Base-by-base conservation (phyloP, 2,113 vertebrate genomes). In the Sinocyclocheilus maitianheensis region DNA sequence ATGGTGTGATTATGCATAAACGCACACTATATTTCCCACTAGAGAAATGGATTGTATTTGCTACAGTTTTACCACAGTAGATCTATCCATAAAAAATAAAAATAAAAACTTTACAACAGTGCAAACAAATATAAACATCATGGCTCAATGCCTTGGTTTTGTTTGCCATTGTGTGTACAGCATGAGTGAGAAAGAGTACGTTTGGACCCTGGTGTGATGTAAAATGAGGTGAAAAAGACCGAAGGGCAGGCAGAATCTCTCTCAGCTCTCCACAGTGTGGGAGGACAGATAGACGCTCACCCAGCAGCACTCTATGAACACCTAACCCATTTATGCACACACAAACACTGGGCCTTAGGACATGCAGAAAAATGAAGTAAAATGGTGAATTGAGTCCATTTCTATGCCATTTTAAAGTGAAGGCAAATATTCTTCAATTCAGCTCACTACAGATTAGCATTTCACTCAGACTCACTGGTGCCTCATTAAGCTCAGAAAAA, bases 171-270 rank as follows among this genome's bases (percentile, higher is more conserved):
- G 53, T 53, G 69, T 67, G 26, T 18, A n/a, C 3, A 34, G 13
- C 16, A 7, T 46, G 37, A 13, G 7, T 65, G 24, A 37, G 60
- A n/a, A 24, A 37, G 58, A 34, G 1, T 18, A 46, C 4, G 24
- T 67, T 34, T 65, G 26, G 74, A 76, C 16, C 22, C n/a, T 55
- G 12, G 22, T 67, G 26, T 24, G 46, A 55, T 71, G 63, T 37
- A 69, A 37, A 85, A 72, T 26, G 77, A 78, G 76, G 77, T 69
- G 26, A 37, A 79, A 84, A 65, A 77, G 74, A 78, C 48, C 2
- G 30, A 79, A 85, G 84, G 51, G 63, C 43, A 30, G 5, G 43
- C 24, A 65, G 34, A 43, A 65, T 65, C 60, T 81, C 77, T 62
- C 10, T 79, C 53, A 58, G 77, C 4, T 78, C 18, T 20, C 30